phyloP scores from a whole-genome alignment of 2,888 invertebrate genomes.

The Gisinianus flammeolus region DNA sequence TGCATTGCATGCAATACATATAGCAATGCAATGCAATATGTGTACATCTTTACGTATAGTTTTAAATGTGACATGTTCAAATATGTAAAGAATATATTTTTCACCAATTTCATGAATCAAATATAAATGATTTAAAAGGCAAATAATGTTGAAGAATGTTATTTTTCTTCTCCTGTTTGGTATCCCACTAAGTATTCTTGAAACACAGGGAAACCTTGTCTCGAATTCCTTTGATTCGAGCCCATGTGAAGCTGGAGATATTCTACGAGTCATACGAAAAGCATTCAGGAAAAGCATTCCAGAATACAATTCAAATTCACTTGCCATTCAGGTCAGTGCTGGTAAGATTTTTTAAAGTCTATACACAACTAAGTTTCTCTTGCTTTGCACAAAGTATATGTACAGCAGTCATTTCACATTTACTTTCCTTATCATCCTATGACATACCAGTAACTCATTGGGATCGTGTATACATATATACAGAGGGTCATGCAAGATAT shows the following conservation, averaged over 20 bases:
- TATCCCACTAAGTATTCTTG: neutral
- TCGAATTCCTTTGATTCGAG: neutral
- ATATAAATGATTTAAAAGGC: neutral
- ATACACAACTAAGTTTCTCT: neutral
- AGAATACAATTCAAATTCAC: neutral
- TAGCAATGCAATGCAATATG: too few species aligned
- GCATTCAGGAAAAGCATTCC: neutral
- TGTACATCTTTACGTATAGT: too few species aligned
- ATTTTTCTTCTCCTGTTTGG: neutral
- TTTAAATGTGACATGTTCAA: neutral
- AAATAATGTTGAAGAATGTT: neutral
- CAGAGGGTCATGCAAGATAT: too few species aligned
- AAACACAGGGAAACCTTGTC: neutral
- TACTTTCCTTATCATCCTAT: too few species aligned
- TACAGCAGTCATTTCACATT: too few species aligned
- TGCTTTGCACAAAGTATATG: neutral
- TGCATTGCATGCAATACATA: too few species aligned
- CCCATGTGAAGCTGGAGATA: neutral
- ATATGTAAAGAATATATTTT: neutral
- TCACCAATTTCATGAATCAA: neutral
- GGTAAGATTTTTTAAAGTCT: neutral
- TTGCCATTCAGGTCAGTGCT: neutral
- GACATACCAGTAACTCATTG: too few species aligned
- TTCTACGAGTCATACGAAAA: neutral
- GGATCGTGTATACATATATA: too few species aligned